Evolutionary conservation across 2,113 vertebrate species (phyloP).

Genomic region (Trachemys scripta): DNA sequence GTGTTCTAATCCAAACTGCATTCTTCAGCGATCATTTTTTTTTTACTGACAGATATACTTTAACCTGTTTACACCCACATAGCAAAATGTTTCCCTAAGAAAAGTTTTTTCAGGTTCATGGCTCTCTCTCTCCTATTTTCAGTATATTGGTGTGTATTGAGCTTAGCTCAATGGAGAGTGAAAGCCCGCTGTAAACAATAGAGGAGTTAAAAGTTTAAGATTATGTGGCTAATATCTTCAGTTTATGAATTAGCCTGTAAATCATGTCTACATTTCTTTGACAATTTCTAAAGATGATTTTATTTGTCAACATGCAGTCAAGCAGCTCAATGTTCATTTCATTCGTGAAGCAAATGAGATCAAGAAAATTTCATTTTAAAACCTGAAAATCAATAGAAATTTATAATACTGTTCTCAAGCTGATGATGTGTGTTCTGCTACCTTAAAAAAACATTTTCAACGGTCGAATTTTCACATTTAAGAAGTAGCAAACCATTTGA

Average conservation of each 20-base stretch:
- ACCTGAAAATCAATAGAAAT: slow-evolving; percentile 60
- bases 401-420: slow-evolving; percentile 26
- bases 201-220: background rate
- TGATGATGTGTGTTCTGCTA: slow-evolving; percentile 35
- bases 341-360: slow-evolving; percentile 68
- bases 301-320: slow-evolving; percentile 62
- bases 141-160: background rate
- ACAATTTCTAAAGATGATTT: slow-evolving; percentile 50
- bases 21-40: background rate
- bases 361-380: slow-evolving; percentile 68
- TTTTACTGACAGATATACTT: background rate
- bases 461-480: slow-evolving; percentile 28
- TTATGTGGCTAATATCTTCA: background rate
- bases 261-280: slow-evolving; percentile 44
- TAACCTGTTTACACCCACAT: background rate
- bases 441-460: slow-evolving; percentile 13
- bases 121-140: background rate
- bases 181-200: background rate
- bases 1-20: background rate
- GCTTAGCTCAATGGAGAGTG: background rate
- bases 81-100: background rate
- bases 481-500: background rate
- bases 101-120: background rate
- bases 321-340: slow-evolving; percentile 64
- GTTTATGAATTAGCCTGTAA: slow-evolving; percentile 13